Conservation (phyloP, 2,888 invertebrate genomes). For the Melanostoma mellinum region DNA sequence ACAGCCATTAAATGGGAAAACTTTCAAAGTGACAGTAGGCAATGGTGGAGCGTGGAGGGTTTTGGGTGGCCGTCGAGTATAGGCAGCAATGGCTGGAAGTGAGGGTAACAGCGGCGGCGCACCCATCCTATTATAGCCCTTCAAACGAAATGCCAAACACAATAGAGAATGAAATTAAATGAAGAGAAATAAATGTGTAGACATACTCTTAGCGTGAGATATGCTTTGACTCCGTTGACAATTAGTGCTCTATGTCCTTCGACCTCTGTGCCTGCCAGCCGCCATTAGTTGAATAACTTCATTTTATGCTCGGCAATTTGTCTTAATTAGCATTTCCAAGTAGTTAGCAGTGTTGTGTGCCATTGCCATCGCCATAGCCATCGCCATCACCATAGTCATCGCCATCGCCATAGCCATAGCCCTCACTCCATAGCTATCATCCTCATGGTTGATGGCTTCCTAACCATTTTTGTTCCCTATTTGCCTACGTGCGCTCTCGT, state of each 20-base stretch:
- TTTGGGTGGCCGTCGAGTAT: too few species aligned
- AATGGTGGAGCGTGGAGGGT: too few species aligned
- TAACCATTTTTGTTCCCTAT: slow-evolving; percentile 50
- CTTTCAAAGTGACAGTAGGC: slow-evolving; percentile 51
- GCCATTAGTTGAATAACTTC: slow-evolving; percentile 72
- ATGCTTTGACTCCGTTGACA: slow-evolving; percentile 61
- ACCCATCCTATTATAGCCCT: slow-evolving; percentile 1
- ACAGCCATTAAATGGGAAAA: slow-evolving; percentile 59
- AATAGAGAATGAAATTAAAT: slow-evolving; percentile 62
- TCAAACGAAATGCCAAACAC: slow-evolving; percentile 54
- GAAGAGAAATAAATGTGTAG: slow-evolving; percentile 69
- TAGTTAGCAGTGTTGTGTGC: slow-evolving; percentile 67
- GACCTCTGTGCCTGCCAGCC: slow-evolving; percentile 54
- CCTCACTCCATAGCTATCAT: not conserved
- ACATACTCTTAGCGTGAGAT: slow-evolving; percentile 53
- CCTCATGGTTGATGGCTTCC: slow-evolving; percentile 34
- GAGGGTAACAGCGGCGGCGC: not conserved
- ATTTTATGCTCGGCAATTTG: slow-evolving; percentile 70
- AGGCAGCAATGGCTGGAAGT: slow-evolving; percentile 1
- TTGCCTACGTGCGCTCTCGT: slow-evolving; percentile 31
- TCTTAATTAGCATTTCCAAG: slow-evolving; percentile 71
- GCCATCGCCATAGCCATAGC: slow-evolving; percentile 20
- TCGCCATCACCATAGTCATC: slow-evolving; percentile 11
- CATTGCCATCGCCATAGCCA: slow-evolving; percentile 36
- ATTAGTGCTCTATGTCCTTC: slow-evolving; percentile 61